Base-by-base conservation (phyloP, 2,888 invertebrate genomes). In the Napeogenes inachia region DNA sequence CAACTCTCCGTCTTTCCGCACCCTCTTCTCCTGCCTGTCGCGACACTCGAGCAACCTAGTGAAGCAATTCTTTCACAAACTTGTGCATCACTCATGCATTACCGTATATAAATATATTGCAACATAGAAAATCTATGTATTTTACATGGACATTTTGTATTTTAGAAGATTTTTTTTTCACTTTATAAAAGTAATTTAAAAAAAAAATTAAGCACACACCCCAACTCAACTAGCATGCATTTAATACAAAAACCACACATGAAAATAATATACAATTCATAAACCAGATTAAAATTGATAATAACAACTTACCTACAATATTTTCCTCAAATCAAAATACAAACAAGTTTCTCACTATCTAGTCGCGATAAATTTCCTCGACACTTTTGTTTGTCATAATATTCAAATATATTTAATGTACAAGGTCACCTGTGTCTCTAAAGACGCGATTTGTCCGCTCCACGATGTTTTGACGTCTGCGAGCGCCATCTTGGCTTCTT, bases 381-480 rank as follows among this genome's bases (percentile, higher is more conserved):
- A 30, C 6, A 47, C 8, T 50, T 1, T 50, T 50, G 30, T 50
- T 50, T 50, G 50, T 30, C 3, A 21, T 50, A 3, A 12, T 50
- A 21, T 6, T 35, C 47, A 47, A 13, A 47, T 47, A 21, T 47
- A 50, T 30, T 10, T 50, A 35, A 13, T 2, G 5, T 13, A 4
- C 13, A 57, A 54, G 46, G 38, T 57, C 76, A 96, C 95, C 93
- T 98, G 97, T n/a, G 96, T 96, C 81, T 98, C 97, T 50, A 97
- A 85, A 0, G 95, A 94, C 13, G 96, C 93, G 73, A 97, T 97
- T 82, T 97, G 97, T 13, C 96, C 95, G 75, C 97, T 97, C 97
- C 97, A 97, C 0, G 96, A 95, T 0, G 96, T 95, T 81, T 98
- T 97, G 69, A 97, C 96, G 75, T 97, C 97, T 0, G 95, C 94